Evolutionary conservation across 2,797 vertebrate genomes (phyloP), one percentile per base, ranked within the genome.

Genomic region (Clarias fuscus): DNA sequence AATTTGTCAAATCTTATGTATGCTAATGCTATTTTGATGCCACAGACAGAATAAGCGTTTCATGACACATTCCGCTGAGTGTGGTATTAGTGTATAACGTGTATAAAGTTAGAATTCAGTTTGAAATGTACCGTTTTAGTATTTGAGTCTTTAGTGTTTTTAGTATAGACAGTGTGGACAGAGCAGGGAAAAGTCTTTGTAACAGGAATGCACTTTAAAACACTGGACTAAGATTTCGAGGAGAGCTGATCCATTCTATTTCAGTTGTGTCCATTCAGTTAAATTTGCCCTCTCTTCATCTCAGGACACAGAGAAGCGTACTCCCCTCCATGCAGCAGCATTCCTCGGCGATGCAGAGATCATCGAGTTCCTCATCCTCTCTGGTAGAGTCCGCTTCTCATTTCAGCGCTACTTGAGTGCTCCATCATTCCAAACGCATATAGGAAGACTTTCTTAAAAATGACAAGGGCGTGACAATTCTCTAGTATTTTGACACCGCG

Each of bases 311-410:
- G 98, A 99, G 93, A 99, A 99, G 88, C 96, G 98, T 53, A 98
- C 98, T 0, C 98, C 98, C 0, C 97, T 99, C 87, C 98, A 99
- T 0, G 98, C 97, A 5, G 97, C 98, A 0, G 97, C 98, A 0
- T 99, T 98, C 92, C 95, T 99, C 86, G 98, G 98, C 1, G 97
- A 99, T 92, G 97, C 97, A 15, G 98, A 99, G 92, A 99, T 99
- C 92, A 98, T 97, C 0, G 97, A 99, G 91, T 96, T 98, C 78
- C 97, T 99, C 91, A 99, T 99, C 92, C 94, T 99, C 89, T 98
- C 98, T 43, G 98, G 98, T 99, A 96, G 93, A 85, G 3, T 58
- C 59, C 61, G 4, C 22, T 37, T 72, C 20, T 73, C 24, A 61
- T 14, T 73, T 7, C 14, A 15, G 67, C 27, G 8, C 11, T 13